Percentiles rank a stretch among this genome's conserved stretches.
Conservation (phyloP, 2,888 invertebrate genomes). For the Ormyrus rosae region DNA sequence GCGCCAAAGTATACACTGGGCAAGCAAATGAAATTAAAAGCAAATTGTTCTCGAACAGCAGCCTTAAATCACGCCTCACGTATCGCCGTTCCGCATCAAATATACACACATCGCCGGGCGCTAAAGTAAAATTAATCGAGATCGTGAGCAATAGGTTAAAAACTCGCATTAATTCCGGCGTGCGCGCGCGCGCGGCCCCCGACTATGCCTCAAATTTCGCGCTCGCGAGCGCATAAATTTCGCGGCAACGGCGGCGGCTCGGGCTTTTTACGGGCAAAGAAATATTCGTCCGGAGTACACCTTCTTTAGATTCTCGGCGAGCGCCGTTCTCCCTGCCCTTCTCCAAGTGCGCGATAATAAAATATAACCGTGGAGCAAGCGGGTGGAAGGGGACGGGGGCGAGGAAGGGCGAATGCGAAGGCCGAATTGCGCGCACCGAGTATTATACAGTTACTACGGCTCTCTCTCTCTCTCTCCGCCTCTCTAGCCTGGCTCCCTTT, state of each 20-base stretch:
- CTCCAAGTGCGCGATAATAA: slow-evolving; percentile 61
- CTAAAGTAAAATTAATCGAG: slow-evolving; percentile 47
- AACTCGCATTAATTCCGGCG: slow-evolving; percentile 44
- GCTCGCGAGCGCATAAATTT: slow-evolving; percentile 33
- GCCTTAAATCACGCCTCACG: slow-evolving; percentile 31
- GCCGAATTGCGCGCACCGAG: no score
- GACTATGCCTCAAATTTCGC: slow-evolving; percentile 40
- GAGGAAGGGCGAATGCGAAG: no score
- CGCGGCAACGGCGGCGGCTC: neutral
- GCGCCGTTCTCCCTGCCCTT: neutral
- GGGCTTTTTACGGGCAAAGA: slow-evolving; percentile 12
- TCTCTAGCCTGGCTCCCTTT: neutral
- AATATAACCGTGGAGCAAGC: slow-evolving; percentile 53
- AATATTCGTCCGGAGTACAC: slow-evolving; percentile 14
- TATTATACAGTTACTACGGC: no score
- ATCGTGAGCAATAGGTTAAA: slow-evolving; percentile 35
- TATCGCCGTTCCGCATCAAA: slow-evolving; percentile 27
- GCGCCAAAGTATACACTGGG: no score
- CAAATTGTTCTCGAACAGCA: slow-evolving; percentile 31
- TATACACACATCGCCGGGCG: slow-evolving; percentile 7
- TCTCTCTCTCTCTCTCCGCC: no score
- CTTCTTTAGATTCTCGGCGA: slow-evolving; percentile 35
- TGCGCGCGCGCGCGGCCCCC: neutral
- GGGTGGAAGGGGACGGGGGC: neutral
- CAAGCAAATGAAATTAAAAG: slow-evolving; percentile 36